Evolutionary conservation across 2,888 invertebrate species (phyloP).

Genomic region (Drosophila sordidula): DNA sequence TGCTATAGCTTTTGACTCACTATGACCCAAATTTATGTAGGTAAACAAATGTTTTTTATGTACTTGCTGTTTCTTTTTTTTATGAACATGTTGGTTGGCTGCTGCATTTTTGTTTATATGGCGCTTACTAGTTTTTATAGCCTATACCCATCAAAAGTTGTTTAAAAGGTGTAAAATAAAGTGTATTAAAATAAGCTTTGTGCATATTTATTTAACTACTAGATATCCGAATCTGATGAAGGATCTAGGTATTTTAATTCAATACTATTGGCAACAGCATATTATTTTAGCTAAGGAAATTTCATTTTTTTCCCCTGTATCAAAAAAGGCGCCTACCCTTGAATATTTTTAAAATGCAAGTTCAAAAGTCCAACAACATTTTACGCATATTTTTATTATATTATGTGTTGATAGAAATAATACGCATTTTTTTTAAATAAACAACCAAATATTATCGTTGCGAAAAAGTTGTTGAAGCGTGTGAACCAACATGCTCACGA

Average conservation of each 20-base stretch:
- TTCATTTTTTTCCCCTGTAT: too few relatives aligned
- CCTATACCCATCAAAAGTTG: neutral
- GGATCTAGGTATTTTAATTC: too few relatives aligned
- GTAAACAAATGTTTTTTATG: constrained; percentile 10
- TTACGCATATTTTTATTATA: constrained; percentile 3
- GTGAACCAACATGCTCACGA: constrained; percentile 46
- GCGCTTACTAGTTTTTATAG: constrained; percentile 1
- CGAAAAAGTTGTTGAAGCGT: constrained; percentile 28
- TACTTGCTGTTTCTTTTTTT: constrained; percentile 1
- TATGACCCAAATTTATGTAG: constrained; percentile 9
- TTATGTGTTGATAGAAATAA: constrained; percentile 11
- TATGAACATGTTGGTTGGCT: neutral
- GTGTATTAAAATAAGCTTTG: too few relatives aligned
- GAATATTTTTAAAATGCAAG: constrained; percentile 15
- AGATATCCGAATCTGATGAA: too few relatives aligned
- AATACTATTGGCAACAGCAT: too few relatives aligned
- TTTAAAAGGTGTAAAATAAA: neutral
- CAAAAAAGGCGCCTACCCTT: neutral
- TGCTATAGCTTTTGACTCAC: neutral
- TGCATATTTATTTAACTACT: too few relatives aligned
- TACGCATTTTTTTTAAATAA: constrained; percentile 1
- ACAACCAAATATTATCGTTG: constrained; percentile 11
- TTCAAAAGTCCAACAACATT: neutral
- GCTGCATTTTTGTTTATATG: neutral
- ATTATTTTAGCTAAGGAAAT: too few relatives aligned